Base-by-base conservation (phyloP, 2,797 vertebrate species). In the Falco concolor region DNA sequence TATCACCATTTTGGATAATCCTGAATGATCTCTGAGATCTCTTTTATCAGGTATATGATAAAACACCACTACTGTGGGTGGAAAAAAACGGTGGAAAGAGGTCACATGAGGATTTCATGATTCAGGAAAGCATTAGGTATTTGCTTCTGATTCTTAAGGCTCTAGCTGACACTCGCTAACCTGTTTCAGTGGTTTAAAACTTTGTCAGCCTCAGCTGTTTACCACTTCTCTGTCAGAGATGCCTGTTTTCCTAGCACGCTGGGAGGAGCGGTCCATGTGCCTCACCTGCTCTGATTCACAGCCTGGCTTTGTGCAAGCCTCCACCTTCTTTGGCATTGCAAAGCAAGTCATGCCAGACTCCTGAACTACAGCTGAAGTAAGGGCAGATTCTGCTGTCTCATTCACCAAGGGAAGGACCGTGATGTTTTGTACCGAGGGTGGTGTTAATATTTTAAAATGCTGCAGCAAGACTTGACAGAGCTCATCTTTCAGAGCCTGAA, bases 401-500 rank as follows among this genome's bases (percentile, higher is more conserved):
- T 69, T 91, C 44, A 69, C 77, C 77, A 22, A n/a, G 36, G 77
- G 74, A 84, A 95, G 73, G 50, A 79, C 0, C 1, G 63, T 63
- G 74, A 56, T 78, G 67, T 70, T 95, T 93, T 76, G 67, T 82
- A 79, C 86, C 16, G 60, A 49, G 45, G 47, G 23, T 49, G 52
- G 49, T 89, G 63, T 53, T 95, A 40, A 65, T 94, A 87, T 92
- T 95, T 93, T 63, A 65, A 93, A 90, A 87, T 76, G 52, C 76
- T 90, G 83, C 80, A 73, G 88, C 44, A 56, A 81, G 84, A 59
- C 67, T 90, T 90, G 88, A 79, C 94, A 94, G 81, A 89, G 49
- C 90, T 89, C 59, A 91, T 96, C 86, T 87, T 93, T 95, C 92
- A 87, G 70, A 84, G 67, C 83, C 67, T 86, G 61, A 73, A 54